A percentile compares a stretch with the other conserved stretches of the same genome.
These are phyloP conservation scores for Napeogenes inachia DNA, from an alignment of 2,888 invertebrate genomes.

Conservation along the genomic window DNA sequence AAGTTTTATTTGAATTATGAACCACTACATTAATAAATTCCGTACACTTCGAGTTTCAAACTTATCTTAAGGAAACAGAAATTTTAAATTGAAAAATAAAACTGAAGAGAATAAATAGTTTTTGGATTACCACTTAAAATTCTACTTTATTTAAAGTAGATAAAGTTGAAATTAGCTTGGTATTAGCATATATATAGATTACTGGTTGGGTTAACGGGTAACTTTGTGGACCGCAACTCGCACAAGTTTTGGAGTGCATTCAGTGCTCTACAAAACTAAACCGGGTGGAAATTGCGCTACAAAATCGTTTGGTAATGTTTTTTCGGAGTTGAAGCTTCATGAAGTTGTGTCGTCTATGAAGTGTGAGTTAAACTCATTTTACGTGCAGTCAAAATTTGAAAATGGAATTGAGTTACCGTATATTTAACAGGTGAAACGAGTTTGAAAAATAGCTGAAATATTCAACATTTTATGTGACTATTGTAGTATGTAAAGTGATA, in stretches of 20 bases:
- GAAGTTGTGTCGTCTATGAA: conserved; percentile 1
- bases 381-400: conserved; percentile 1
- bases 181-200: conserved; percentile 28
- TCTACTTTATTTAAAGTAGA: conserved; percentile 8
- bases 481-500: no score
- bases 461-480: no score
- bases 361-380: conserved; percentile 14
- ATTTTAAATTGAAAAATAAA: conserved; percentile 22
- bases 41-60: conserved; percentile 27
- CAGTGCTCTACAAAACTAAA: conserved; percentile 35
- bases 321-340: conserved; percentile 23
- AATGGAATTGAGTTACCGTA: not conserved
- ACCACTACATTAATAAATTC: conserved; percentile 25
- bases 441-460: no score
- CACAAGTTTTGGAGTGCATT: conserved; percentile 36
- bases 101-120: not conserved
- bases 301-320: conserved; percentile 35
- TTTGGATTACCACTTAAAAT: conserved; percentile 14
- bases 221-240: conserved; percentile 30
- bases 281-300: conserved; percentile 37
- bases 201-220: conserved; percentile 29
- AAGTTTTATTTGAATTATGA: not conserved
- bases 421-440: no score
- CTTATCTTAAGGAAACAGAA: conserved; percentile 26
- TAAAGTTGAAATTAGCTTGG: conserved; percentile 27